Evolutionary conservation across 1,140 invertebrate genomes (phyloP).

Genomic region (Drosophila busckii): DNA sequence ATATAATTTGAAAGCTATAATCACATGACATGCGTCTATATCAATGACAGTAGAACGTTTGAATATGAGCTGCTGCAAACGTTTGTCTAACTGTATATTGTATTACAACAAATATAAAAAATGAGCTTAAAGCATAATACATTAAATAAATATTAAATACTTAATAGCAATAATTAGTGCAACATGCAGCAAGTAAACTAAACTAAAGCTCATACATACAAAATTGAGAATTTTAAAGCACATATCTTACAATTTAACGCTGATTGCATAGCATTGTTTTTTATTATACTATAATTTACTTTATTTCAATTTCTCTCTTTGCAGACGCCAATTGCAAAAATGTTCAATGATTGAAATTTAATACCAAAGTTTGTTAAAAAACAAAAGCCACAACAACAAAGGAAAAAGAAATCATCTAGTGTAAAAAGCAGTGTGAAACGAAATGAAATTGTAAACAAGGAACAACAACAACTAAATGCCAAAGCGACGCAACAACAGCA

Average conservation of each 20-base stretch:
- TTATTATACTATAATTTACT: constrained; percentile 7
- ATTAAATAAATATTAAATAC: too few relatives aligned
- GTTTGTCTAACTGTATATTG: too few relatives aligned
- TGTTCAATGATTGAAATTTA: constrained; percentile 45
- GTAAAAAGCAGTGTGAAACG: constrained; percentile 24
- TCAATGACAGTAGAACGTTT: not conserved
- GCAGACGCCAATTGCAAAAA: constrained; percentile 36
- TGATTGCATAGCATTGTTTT: too few relatives aligned
- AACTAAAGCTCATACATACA: too few relatives aligned
- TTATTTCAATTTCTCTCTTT: constrained; percentile 24
- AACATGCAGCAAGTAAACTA: too few relatives aligned
- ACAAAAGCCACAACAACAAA: constrained; percentile 14
- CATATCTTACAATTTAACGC: not conserved
- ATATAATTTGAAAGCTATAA: not conserved
- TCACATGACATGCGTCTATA: not conserved
- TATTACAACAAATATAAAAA: too few relatives aligned
- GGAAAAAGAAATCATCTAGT: constrained; percentile 15
- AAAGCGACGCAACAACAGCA: constrained; percentile 39
- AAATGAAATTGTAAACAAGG: constrained; percentile 44
- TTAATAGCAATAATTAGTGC: too few relatives aligned
- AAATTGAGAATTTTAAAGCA: too few relatives aligned
- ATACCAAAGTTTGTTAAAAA: constrained; percentile 40
- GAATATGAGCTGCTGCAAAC: too few relatives aligned
- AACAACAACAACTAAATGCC: constrained; percentile 36
- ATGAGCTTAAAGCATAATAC: too few relatives aligned